phyloP scores from a whole-genome alignment of 2,113 vertebrate genomes.

The Ceratotherium simum region DNA sequence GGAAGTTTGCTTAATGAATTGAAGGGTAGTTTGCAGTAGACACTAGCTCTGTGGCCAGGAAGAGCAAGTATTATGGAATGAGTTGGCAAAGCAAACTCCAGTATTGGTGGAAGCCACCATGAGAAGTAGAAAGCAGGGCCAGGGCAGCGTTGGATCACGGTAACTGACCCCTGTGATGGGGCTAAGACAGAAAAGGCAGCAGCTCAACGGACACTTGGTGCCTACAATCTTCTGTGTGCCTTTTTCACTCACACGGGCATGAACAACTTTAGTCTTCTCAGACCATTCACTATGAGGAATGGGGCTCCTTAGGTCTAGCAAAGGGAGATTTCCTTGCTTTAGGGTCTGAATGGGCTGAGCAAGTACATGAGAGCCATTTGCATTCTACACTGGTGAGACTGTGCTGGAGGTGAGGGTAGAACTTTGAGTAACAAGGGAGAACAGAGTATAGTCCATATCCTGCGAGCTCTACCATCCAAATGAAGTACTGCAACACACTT shows the following conservation, averaged over 20 bases:
- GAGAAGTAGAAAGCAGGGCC: not conserved
- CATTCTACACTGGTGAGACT: too few species aligned
- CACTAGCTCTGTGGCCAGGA: not conserved
- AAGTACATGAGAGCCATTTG: not conserved
- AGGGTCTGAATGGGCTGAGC: not conserved
- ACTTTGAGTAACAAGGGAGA: not conserved
- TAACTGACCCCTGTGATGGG: rapidly evolving
- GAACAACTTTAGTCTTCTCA: not conserved
- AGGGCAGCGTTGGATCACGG: too few species aligned
- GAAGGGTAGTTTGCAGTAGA: not conserved
- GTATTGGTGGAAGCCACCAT: not conserved
- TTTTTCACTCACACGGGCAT: not conserved
- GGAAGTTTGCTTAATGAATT: not conserved
- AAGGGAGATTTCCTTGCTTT: not conserved
- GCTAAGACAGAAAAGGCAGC: not conserved
- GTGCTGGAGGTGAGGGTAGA: not conserved
- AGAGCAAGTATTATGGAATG: not conserved
- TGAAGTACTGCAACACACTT: not conserved
- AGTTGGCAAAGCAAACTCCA: not conserved
- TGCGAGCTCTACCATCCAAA: rapidly evolving
- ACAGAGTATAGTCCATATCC: rapidly evolving
- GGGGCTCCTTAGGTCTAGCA: not conserved
- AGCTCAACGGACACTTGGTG: rapidly evolving
- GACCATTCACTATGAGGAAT: not conserved
- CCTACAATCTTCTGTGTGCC: too few species aligned